Conservation (phyloP, 2,113 vertebrate genomes). For the Danionella cerebrum region DNA sequence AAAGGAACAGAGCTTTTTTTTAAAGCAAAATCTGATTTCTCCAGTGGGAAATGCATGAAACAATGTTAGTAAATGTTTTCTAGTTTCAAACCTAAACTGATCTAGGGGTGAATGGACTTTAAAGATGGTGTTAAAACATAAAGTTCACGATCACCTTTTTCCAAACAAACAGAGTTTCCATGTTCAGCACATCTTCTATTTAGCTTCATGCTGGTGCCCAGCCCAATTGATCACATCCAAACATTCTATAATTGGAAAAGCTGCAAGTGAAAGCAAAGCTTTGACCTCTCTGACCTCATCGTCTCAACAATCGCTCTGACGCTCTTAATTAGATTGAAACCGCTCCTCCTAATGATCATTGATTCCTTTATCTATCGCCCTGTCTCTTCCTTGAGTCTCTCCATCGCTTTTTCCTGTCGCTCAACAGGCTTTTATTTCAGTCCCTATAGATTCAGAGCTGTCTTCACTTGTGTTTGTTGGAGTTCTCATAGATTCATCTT, state of each 20-base stretch:
- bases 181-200: too few species aligned
- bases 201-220: too few species aligned
- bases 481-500: neutral
- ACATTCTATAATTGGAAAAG: constrained; percentile 18
- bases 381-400: neutral
- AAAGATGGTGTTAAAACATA: too few species aligned
- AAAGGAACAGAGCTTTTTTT: too few species aligned
- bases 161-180: too few species aligned
- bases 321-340: constrained; percentile 12
- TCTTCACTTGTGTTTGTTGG: neutral
- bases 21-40: too few species aligned
- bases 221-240: too few species aligned
- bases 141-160: too few species aligned
- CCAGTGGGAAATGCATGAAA: too few species aligned
- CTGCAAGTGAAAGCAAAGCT: constrained; percentile 6
- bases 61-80: too few species aligned
- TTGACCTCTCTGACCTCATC: neutral
- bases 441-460: neutral
- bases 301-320: constrained; percentile 5
- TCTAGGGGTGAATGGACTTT: too few species aligned
- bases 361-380: constrained; percentile 10
- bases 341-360: neutral
- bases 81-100: too few species aligned
- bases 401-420: neutral
- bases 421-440: neutral